A percentile compares a stretch with the other conserved stretches of the same genome.
These are phyloP conservation scores for Apotomis capreana DNA, from an alignment of 2,888 invertebrate genomes.

Conservation along the genomic window DNA sequence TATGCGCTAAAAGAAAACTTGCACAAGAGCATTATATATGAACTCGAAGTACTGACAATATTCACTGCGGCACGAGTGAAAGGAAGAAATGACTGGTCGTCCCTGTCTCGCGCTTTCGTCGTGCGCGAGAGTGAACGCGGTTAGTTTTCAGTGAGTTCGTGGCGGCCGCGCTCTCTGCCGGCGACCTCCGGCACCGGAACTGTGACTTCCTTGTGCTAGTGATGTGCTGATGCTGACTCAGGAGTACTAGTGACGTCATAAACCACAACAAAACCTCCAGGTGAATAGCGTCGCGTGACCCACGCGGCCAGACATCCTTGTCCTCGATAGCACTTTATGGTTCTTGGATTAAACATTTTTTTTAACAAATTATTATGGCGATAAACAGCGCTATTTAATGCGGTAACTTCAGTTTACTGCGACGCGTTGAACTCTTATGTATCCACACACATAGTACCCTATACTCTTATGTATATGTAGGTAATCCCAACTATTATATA, in stretches of 20 bases:
- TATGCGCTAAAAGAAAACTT: too few relatives aligned
- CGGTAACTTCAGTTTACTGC: constrained; percentile 9
- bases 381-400: constrained; percentile 42
- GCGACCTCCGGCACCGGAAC: constrained; percentile 73
- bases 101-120: constrained; percentile 79
- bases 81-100: constrained; percentile 75
- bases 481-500: too few relatives aligned
- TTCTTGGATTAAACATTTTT: constrained; percentile 70
- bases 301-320: constrained; percentile 72
- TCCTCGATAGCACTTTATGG: constrained; percentile 77
- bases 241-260: constrained; percentile 54
- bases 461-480: too few relatives aligned
- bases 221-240: constrained; percentile 63
- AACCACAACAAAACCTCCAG: constrained; percentile 49
- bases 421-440: constrained; percentile 44
- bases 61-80: constrained; percentile 58
- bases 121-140: constrained; percentile 65
- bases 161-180: constrained; percentile 74
- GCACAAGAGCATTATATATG: not conserved
- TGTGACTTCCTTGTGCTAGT: constrained; percentile 73
- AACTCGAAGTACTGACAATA: constrained; percentile 16
- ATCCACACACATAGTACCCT: constrained; percentile 14
- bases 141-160: constrained; percentile 80
- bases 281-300: constrained; percentile 52
- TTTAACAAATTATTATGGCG: constrained; percentile 50